phyloP scores from a whole-genome alignment of 1,140 invertebrate species.

The Neodiprion pinetum region DNA sequence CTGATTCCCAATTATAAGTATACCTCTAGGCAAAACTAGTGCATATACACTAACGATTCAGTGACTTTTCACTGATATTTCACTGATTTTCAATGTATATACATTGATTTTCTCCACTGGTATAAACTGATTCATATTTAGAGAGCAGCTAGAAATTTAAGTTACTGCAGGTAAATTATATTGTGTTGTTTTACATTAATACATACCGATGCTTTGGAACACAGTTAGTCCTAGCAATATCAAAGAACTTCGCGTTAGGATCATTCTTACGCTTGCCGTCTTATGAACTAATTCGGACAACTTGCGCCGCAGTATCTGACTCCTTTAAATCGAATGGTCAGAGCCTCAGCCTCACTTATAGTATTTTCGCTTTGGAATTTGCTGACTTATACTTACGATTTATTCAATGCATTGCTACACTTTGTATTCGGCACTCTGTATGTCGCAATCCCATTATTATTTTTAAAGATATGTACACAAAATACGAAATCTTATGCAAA shows the following conservation, averaged over 20 bases:
- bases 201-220: slow-evolving; percentile 17
- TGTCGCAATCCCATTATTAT: too few relatives aligned
- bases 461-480: too few relatives aligned
- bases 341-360: slow-evolving; percentile 17
- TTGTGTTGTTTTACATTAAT: slow-evolving; percentile 13
- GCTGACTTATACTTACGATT: slow-evolving; percentile 19
- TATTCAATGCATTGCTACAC: background rate
- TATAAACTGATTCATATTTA: slow-evolving; percentile 9
- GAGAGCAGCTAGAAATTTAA: background rate
- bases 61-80: background rate
- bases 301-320: slow-evolving; percentile 5
- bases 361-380: slow-evolving; percentile 23
- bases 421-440: too few relatives aligned
- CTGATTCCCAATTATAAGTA: background rate
- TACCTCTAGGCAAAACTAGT: background rate
- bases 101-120: slow-evolving; percentile 8
- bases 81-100: background rate
- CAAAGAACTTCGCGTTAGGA: slow-evolving; percentile 21
- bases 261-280: slow-evolving; percentile 20
- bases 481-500: too few relatives aligned
- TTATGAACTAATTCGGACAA: slow-evolving; percentile 8
- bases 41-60: too few relatives aligned
- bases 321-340: background rate
- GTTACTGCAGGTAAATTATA: background rate
- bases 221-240: slow-evolving; percentile 5